Evolutionary conservation across 2,888 invertebrate species (phyloP).

Genomic region (Catocala nupta): DNA sequence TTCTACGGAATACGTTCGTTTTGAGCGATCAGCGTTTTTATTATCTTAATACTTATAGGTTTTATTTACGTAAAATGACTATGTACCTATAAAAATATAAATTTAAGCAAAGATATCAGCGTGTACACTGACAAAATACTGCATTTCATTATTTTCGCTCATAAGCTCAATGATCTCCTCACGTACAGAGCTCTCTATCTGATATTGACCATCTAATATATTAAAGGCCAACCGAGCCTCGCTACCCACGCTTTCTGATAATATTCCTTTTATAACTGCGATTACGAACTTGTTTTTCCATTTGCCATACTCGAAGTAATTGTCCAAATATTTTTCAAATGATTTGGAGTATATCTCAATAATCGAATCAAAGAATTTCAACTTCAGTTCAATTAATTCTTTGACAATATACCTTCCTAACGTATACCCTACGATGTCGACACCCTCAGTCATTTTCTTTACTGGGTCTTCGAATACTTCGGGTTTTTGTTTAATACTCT

Average conservation of each 20-base stretch:
- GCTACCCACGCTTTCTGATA: conserved; percentile 20
- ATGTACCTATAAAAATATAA: too few relatives aligned
- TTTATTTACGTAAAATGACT: too few relatives aligned
- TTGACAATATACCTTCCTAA: conserved; percentile 61
- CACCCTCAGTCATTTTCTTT: conserved; percentile 49
- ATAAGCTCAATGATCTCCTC: background rate
- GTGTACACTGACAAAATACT: too few relatives aligned
- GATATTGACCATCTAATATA: conserved; percentile 6
- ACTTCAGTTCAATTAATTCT: conserved; percentile 55
- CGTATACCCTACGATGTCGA: conserved; percentile 57
- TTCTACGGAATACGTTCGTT: too few relatives aligned
- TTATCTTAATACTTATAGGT: too few relatives aligned
- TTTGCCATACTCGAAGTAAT: conserved; percentile 7
- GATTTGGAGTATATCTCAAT: conserved; percentile 54
- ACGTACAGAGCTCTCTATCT: too few relatives aligned
- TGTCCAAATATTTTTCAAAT: conserved; percentile 47
- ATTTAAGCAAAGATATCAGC: too few relatives aligned
- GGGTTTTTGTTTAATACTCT: conserved; percentile 39
- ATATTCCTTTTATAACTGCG: conserved; percentile 19
- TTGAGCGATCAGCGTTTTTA: too few relatives aligned
- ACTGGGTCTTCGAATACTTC: conserved; percentile 46
- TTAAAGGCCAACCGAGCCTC: conserved; percentile 32
- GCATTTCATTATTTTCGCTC: too few relatives aligned
- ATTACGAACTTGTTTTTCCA: conserved; percentile 18
- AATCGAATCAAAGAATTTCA: conserved; percentile 61